Evolutionary conservation across 2,113 vertebrate species (phyloP), one percentile per base, ranked within the genome.

Genomic region (Syrrhaptes paradoxus): DNA sequence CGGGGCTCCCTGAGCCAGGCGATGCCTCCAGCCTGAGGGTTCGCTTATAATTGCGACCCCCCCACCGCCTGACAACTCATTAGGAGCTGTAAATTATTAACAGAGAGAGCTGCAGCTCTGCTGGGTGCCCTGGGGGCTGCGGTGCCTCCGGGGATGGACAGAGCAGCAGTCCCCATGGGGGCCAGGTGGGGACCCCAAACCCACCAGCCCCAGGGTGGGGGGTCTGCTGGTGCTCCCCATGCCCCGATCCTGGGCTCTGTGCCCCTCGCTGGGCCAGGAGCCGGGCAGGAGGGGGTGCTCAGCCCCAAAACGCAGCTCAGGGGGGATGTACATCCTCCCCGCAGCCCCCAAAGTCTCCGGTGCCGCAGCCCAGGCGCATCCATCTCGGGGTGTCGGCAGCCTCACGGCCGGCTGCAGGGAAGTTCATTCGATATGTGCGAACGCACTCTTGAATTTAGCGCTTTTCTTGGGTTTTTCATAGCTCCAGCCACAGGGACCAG

Each of bases 141-240:
- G 0, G 34, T 1, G 66, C 31, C 87, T 48, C 41, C 0, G 2
- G 58, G 41, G n/a, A 12, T 0, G 1, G 22, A 8, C 26, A 9
- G 38, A 84, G 54, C 2, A 32, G 4, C 0, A 0, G 7, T 29
- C 17, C 11, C 29, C 0, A 3, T 1, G 1, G 58, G n/a, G 26
- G 1, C 6, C 49, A 19, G 41, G 5, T 20, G 0, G 17, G 41
- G 45, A 10, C 19, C 54, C 26, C 4, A 4, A 55, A 11, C 7
- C 19, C 32, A 13, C 9, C n/a, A 52, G 43, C 10, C 43, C 19
- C 41, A 41, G 41, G 41, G 41, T 3, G 4, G 6, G 18, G 7
- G 26, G 0, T 81, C 22, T 32, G 15, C 36, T 11, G 12, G 29
- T 13, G 16, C 19, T 13, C 21, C 43, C 22, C 7, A 2, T 12